These are phyloP conservation scores for Drosophila sturtevanti DNA, from an alignment of 1,140 invertebrate genomes.

Conservation along the genomic window DNA sequence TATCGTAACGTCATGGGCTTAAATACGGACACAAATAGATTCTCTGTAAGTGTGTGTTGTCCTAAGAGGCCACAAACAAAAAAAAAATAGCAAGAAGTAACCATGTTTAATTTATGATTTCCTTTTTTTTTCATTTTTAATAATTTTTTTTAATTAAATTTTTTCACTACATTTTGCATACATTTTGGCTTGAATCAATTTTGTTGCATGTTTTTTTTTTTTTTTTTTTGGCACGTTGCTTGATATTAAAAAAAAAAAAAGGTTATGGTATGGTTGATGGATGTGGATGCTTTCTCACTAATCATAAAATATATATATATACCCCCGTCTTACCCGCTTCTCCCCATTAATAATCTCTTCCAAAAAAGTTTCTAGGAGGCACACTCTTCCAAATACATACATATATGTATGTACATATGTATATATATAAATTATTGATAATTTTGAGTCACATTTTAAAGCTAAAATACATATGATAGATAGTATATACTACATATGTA, in stretches of 20 bases:
- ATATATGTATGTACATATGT: neutral
- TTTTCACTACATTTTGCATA: neutral
- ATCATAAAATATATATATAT: neutral
- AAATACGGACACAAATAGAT: slow-evolving; percentile 89
- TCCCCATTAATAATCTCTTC: neutral
- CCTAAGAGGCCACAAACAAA: slow-evolving; percentile 13
- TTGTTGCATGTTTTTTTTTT: slow-evolving; percentile 40
- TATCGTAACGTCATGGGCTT: slow-evolving; percentile 96
- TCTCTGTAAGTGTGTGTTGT: slow-evolving; percentile 90
- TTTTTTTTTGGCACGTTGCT: slow-evolving; percentile 5
- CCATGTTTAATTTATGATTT: slow-evolving; percentile 14
- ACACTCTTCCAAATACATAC: neutral
- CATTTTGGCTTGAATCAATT: too few species aligned
- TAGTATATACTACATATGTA: too few species aligned
- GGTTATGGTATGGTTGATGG: neutral
- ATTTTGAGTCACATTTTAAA: neutral
- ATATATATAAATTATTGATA: neutral
- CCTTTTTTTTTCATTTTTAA: neutral
- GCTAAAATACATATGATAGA: too few species aligned
- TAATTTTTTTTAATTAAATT: neutral
- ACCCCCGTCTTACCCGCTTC: too few species aligned
- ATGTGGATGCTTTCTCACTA: slow-evolving; percentile 2
- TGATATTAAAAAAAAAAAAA: neutral
- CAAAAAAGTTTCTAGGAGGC: neutral
- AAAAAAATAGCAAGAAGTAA: neutral